These are phyloP conservation scores for Steatornis caripensis DNA, from an alignment of 2,113 vertebrate genomes.

Conservation along the genomic window DNA sequence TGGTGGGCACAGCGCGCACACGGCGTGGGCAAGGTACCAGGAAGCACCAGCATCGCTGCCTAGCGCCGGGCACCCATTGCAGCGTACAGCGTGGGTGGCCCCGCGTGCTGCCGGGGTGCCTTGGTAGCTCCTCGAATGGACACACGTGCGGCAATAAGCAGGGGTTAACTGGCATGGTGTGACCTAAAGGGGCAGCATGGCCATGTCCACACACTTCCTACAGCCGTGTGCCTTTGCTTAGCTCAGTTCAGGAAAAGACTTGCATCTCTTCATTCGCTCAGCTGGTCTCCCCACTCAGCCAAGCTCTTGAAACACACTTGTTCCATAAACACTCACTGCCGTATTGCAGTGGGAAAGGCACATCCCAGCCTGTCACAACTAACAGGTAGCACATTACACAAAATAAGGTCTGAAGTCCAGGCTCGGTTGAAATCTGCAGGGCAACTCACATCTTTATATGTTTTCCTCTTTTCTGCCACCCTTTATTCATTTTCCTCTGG, in stretches of 20 bases:
- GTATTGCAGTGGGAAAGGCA: not conserved
- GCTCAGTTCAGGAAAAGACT: not conserved
- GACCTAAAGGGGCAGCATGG: not conserved
- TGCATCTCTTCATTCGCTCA: not conserved
- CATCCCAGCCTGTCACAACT: not conserved
- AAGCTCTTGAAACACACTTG: not conserved
- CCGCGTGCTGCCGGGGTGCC: not conserved
- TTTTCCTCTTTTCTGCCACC: not conserved
- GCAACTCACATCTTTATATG: not conserved
- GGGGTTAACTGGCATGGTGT: too few species aligned
- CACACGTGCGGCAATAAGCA: rapidly evolving
- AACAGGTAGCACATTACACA: not conserved
- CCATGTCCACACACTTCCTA: not conserved
- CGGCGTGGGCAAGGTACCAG: not conserved
- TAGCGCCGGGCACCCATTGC: not conserved
- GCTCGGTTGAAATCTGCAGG: not conserved
- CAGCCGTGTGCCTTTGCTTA: rapidly evolving
- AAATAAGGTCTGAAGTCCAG: not conserved
- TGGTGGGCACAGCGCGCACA: rapidly evolving
- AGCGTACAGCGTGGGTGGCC: rapidly evolving
- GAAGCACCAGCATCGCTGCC: rapidly evolving
- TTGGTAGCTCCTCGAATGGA: rapidly evolving
- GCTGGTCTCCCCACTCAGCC: not conserved
- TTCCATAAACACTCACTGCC: not conserved
- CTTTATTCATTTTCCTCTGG: not conserved